Evolutionary conservation across 2,797 vertebrate species (phyloP).

Genomic region (Liparis tanakae): DNA sequence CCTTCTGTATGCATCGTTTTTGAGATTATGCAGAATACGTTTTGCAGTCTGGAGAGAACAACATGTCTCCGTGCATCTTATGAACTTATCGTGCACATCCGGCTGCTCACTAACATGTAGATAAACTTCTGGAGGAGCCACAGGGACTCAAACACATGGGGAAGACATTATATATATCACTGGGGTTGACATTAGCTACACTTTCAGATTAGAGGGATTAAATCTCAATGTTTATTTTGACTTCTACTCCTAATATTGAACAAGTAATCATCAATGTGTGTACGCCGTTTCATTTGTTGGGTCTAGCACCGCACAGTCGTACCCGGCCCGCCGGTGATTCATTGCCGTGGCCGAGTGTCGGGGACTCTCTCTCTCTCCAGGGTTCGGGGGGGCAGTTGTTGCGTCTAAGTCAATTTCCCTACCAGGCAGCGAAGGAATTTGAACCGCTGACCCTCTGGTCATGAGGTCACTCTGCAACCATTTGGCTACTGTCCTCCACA

Average conservation of each 20-base stretch:
- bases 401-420: slow-evolving; percentile 31
- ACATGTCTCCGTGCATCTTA: neutral
- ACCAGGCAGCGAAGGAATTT: slow-evolving; percentile 54
- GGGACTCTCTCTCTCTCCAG: neutral
- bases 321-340: neutral
- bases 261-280: neutral
- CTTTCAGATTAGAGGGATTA: neutral
- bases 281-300: neutral
- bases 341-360: neutral
- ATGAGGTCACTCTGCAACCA: slow-evolving; percentile 53
- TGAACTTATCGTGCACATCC: neutral
- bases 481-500: slow-evolving; percentile 62
- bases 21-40: neutral
- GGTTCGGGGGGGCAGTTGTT: slow-evolving; percentile 5
- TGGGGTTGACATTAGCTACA: neutral
- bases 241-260: neutral
- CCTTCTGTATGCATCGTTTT: neutral
- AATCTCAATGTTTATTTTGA: neutral
- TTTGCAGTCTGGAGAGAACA: neutral
- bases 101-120: neutral
- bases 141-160: neutral
- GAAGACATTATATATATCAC: neutral
- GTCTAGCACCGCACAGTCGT: neutral
- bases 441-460: slow-evolving; percentile 60
- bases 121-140: slow-evolving; percentile 11